Evolutionary conservation across 1,140 invertebrate species (phyloP), one percentile per base, ranked within the genome.

Genomic region (Plectrocnemia conspersa): DNA sequence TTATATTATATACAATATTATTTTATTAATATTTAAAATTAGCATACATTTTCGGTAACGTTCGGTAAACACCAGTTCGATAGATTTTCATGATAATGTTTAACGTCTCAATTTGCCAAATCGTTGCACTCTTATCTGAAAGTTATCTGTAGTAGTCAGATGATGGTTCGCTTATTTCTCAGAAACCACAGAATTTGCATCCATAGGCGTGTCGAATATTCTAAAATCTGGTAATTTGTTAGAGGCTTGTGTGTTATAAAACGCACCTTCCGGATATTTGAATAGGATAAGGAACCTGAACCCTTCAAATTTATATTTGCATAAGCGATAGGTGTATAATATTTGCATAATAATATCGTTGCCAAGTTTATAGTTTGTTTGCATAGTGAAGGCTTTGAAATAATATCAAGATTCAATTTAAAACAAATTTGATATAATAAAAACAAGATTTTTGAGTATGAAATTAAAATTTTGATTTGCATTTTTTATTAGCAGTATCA

Each of bases 241-340:
- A 35, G 32, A 11, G 3, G 7, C 7, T 19, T 9, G 16, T 16
- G 42, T 23, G 29, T 46, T 32, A 45, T 45, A 36, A 54, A 56
- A 50, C 23, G 29, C 46, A 56, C 54, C 54, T 55, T 29, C 45
- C 54, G 54, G 54, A 56, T 56, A 56, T 56, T 56, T 56, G 54
- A 56, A 56, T 56, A 56, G 54, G 54, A 41, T 56, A 56, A 49
- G 10, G 32, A 36, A 10, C 22, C 16, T 13, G 22, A n/a, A 21
- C 36, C 24, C 24, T 40, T 49, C 16, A 21, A 24, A 33, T 42
- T 24, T 45, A 47, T 55, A 54, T 54, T 54, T 54, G 42, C 29
- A 13, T 18, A 24, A 15, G 13, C 29, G 41, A 32, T 40, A 38
- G 22, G 15, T 27, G 13, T 23, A 19, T 52, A 48, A 33, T 48